These are phyloP conservation scores for Colaptes auratus DNA, from an alignment of 2,113 vertebrate genomes.

Conservation along the genomic window DNA sequence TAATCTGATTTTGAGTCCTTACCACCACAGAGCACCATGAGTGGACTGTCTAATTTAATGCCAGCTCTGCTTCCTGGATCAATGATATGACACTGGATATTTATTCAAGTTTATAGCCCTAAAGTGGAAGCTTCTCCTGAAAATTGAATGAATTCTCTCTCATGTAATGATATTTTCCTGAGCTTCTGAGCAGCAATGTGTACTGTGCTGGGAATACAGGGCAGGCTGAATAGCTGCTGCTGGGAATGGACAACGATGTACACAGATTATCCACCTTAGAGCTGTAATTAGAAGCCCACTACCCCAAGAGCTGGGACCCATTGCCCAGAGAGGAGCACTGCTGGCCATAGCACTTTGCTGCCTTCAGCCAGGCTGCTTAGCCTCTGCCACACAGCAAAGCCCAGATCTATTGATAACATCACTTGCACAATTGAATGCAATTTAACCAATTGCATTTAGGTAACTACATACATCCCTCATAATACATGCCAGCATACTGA, in stretches of 20 bases:
- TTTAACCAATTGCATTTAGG: not conserved
- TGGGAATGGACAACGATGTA: not conserved
- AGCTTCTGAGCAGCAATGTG: not conserved
- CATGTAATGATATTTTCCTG: not conserved
- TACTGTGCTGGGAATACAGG: not conserved
- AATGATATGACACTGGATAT: not conserved
- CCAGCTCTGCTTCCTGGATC: not conserved
- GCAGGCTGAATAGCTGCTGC: not conserved
- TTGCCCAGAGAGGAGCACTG: not conserved
- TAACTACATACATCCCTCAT: not conserved
- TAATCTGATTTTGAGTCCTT: conserved; percentile 34
- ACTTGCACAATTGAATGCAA: not conserved
- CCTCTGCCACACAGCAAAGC: not conserved
- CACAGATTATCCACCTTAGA: not conserved
- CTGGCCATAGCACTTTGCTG: not conserved
- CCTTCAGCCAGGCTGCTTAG: not conserved
- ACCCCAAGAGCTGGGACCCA: accelerated
- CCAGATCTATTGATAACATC: not conserved
- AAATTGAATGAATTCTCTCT: not conserved
- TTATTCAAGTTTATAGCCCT: not conserved
- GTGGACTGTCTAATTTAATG: not conserved
- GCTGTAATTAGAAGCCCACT: not conserved
- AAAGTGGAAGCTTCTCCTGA: not conserved
- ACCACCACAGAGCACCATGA: not conserved
- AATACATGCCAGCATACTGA: accelerated